Percentiles rank a stretch among this genome's conserved stretches.
These are phyloP conservation scores for Anarrhichthys ocellatus DNA, from an alignment of 2,113 vertebrate species.

Conservation along the genomic window DNA sequence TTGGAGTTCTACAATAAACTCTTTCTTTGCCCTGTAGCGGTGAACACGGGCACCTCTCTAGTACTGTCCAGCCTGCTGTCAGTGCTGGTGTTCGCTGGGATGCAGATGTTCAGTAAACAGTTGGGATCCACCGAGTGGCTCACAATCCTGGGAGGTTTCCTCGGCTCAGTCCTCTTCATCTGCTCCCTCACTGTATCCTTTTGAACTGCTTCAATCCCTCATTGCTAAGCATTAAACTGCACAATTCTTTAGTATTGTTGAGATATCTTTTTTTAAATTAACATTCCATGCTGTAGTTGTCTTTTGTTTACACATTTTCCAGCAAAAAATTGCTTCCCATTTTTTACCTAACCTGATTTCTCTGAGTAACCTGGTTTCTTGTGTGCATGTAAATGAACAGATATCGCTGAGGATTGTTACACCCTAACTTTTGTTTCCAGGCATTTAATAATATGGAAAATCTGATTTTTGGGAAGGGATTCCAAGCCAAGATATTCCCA, in stretches of 20 bases:
- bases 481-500: slow-evolving; percentile 97
- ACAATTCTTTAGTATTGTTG: neutral
- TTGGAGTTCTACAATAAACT: neutral
- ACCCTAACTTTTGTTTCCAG: slow-evolving; percentile 84
- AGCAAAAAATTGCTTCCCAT: neutral
- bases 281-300: neutral
- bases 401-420: neutral
- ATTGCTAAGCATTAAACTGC: neutral
- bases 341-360: neutral
- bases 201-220: neutral
- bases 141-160: slow-evolving; percentile 94
- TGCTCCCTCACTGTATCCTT: slow-evolving; percentile 98
- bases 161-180: slow-evolving; percentile 93
- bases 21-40: slow-evolving; percentile 77
- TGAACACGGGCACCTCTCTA: slow-evolving; percentile 91
- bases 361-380: neutral
- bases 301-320: neutral
- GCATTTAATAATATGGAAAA: slow-evolving; percentile 98
- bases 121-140: slow-evolving; percentile 94
- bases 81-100: slow-evolving; percentile 94
- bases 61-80: slow-evolving; percentile 93
- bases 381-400: neutral
- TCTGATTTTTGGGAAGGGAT: slow-evolving; percentile 95
- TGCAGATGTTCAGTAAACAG: slow-evolving; percentile 98
- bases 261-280: neutral